Conservation (phyloP, 2,113 vertebrate species). For the Vireo altiloquus region DNA sequence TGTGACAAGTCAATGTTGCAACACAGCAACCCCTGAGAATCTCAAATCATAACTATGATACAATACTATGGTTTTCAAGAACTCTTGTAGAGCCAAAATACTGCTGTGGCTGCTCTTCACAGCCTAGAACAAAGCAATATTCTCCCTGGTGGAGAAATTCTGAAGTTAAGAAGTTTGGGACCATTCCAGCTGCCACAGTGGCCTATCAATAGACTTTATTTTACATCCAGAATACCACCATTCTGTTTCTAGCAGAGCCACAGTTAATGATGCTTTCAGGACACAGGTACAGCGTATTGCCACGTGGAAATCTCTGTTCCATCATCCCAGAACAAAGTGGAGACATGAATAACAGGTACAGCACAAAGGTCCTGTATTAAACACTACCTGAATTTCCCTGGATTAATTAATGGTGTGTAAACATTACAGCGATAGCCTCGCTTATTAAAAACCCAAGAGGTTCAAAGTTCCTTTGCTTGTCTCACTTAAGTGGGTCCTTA, state of each 20-base stretch:
- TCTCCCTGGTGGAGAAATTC: not conserved
- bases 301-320: not conserved
- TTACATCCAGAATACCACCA: not conserved
- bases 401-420: not conserved
- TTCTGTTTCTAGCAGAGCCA: not conserved
- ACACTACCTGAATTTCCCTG: not conserved
- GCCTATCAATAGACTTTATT: not conserved
- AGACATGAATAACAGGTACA: not conserved
- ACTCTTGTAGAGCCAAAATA: not conserved
- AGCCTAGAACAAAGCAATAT: not conserved
- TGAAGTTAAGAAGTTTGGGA: not conserved
- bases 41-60: not conserved
- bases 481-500: slow-evolving; percentile 15
- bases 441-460: slow-evolving; percentile 18
- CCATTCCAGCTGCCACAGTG: not conserved
- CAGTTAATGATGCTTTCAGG: not conserved
- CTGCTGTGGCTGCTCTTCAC: not conserved
- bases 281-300: not conserved
- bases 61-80: not conserved
- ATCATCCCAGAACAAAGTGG: not conserved
- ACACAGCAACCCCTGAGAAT: not conserved
- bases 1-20: not conserved
- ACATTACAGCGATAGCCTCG: not conserved
- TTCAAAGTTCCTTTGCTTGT: slow-evolving; percentile 18
- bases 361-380: not conserved